Base-by-base conservation (phyloP, 2,888 invertebrate genomes). In the Pomacea canaliculata region DNA sequence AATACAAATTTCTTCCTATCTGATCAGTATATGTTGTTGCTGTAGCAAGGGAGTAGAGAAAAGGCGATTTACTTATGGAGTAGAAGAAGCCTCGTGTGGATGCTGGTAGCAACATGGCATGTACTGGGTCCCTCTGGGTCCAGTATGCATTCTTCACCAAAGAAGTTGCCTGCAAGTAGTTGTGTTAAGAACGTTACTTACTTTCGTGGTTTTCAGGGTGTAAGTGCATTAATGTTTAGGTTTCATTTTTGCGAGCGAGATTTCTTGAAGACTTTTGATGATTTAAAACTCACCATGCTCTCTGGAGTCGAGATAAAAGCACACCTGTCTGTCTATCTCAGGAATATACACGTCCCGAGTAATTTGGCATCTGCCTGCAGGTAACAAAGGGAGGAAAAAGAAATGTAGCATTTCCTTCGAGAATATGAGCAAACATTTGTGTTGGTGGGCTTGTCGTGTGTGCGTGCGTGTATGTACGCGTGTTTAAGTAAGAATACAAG, bases 91-190 rank as follows among this genome's bases (percentile, higher is more conserved):
- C 79, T 77, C 1, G 84, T 82, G n/a, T 79, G 78, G 51, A 82
- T 83, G 2, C 83, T 83, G 0, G 87, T 83, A 18, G 81, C 83
- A 19, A 84, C 76, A 13, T 82, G 83, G 70, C 84, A 84, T 10
- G 72, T 66, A 69, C 83, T 84, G 19, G 80, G 79, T n/a, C 79
- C 80, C 18, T 56, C 78, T 27, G 80, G 66, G 27, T 85, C 84
- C 37, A 87, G 69, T 16, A 87, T 78, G 78, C 87, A 85, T 71
- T 87, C 87, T 67, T 85, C 84, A 3, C 84, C 86, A 71, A 86
- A 86, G 66, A 84, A 84, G 63, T 85, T 83, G 66, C 83, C 86
- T 86, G 77, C 7, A 76, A 80, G 2, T 56, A 56, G 51, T 56
- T 13, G 2, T 7, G 8, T 56, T 56, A 7, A 56, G 51, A 16